A percentile compares a stretch with the other conserved stretches of the same genome.
These are phyloP conservation scores for Eumeta japonica DNA, from an alignment of 1,140 invertebrate genomes.

Conservation along the genomic window DNA sequence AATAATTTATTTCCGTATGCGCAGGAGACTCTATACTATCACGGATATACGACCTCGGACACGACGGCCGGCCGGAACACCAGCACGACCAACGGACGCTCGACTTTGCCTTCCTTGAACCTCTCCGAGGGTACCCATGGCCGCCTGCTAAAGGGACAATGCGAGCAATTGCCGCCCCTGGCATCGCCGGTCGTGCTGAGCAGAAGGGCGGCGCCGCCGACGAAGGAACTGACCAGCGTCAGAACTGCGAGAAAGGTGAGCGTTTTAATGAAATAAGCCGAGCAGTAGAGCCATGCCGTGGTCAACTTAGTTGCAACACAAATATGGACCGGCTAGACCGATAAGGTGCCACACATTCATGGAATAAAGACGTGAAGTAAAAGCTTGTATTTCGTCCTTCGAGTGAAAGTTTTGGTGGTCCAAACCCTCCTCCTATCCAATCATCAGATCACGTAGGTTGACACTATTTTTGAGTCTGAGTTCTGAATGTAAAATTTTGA, in stretches of 20 bases:
- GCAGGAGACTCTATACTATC: slow-evolving; percentile 55
- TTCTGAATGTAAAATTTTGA: too few relatives aligned
- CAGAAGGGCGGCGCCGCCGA: slow-evolving; percentile 19
- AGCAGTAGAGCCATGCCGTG: too few relatives aligned
- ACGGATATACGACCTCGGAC: slow-evolving; percentile 50
- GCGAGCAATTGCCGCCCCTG: slow-evolving; percentile 44
- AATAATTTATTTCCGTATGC: too few relatives aligned
- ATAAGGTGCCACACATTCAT: too few relatives aligned
- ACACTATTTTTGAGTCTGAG: too few relatives aligned
- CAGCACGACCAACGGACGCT: slow-evolving; percentile 34
- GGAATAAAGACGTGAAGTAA: too few relatives aligned
- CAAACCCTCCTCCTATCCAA: too few relatives aligned
- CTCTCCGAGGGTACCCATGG: slow-evolving; percentile 33
- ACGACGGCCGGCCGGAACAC: slow-evolving; percentile 35
- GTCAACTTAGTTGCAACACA: too few relatives aligned
- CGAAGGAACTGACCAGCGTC: slow-evolving; percentile 28
- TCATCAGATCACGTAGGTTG: too few relatives aligned
- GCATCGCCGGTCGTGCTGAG: slow-evolving; percentile 42
- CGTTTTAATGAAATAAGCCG: background rate
- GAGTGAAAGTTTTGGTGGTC: too few relatives aligned
- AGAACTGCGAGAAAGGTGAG: slow-evolving; percentile 33
- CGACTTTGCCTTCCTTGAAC: slow-evolving; percentile 36
- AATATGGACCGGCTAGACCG: too few relatives aligned
- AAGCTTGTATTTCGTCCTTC: too few relatives aligned
- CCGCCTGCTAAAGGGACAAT: slow-evolving; percentile 32